Base-by-base conservation (phyloP, 2,888 invertebrate species). In the Eupithecia inturbata region DNA sequence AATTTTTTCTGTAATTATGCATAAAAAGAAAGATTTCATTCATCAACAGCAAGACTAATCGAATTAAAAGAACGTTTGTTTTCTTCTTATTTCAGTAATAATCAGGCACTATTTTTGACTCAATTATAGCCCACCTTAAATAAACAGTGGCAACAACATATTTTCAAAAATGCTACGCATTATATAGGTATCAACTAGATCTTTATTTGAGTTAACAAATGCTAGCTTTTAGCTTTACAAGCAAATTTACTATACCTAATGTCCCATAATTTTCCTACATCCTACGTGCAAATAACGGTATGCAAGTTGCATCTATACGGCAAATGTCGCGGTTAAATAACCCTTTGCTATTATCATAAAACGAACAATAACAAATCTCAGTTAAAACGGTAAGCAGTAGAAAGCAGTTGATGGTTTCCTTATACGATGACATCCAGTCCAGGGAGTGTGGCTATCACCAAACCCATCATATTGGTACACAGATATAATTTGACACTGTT, bases 211-310 rank as follows among this genome's bases (percentile, higher is more conserved):
- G 26, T 12, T 57, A 26, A n/a, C 26, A 57, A 57, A 57, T 57
- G 0, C 4, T 53, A 12, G 53, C 12, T 26, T 49, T 9, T 9
- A 10, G 9, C 36, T 49, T 53, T 57, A 26, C 57, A 4, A 53
- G 53, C 22, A 53, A 53, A 57, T 57, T 26, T 26, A 26, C 12
- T 26, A 26, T 26, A 62, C 28, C 7, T 19, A 9, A 31, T 31
- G 31, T 53, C 26, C 26, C 68, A 71, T 73, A 72, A 78, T 66
- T 71, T 41, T 39, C 26, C 39, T 66, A 68, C 70, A 41, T 66
- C 70, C 72, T 72, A 73, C 78, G 70, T 73, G 80, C 78, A 80
- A 80, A 75, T 79, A 82, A 82, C 82, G 77, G 80, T 79, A 64
- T 81, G 74, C 31, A 31, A 62, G 31, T 31, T 19, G 16, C 62